Evolutionary conservation across 1,140 invertebrate genomes (phyloP).

Genomic region (Lanistes nyassanus): DNA sequence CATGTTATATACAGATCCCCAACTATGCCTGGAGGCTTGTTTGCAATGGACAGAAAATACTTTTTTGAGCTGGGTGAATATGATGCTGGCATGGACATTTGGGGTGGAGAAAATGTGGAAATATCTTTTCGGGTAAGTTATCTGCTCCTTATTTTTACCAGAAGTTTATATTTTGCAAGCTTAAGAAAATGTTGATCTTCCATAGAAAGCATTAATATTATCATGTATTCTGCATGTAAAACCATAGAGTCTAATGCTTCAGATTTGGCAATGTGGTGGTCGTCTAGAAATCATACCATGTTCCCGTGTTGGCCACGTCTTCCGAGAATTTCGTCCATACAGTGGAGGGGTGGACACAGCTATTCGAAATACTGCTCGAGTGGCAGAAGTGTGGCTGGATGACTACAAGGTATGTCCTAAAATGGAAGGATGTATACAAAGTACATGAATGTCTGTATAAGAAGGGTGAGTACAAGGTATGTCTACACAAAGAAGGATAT

Average conservation of each 20-base stretch:
- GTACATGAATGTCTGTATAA: not conserved
- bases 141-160: not conserved
- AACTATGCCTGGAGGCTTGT: constrained; percentile 83
- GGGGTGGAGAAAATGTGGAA: constrained; percentile 99
- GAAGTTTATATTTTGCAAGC: not conserved
- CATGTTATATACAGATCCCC: constrained; percentile 28
- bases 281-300: constrained; percentile 94
- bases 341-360: constrained; percentile 54
- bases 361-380: constrained; percentile 66
- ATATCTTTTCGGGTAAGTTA: constrained; percentile 89
- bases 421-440: not conserved
- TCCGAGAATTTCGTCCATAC: constrained; percentile 72
- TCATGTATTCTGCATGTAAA: too few species aligned
- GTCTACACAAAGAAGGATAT: not conserved
- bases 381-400: constrained; percentile 79
- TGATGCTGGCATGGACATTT: constrained; percentile 74
- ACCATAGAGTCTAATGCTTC: not conserved
- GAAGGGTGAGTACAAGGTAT: not conserved
- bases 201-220: too few species aligned
- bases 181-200: too few species aligned
- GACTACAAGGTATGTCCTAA: constrained; percentile 80
- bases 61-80: constrained; percentile 84
- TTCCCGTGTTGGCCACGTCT: constrained; percentile 98
- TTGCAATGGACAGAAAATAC: constrained; percentile 89
- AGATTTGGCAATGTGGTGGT: constrained; percentile 97